phyloP scores from a whole-genome alignment of 2,888 invertebrate species.

The Lochmaea capreae region DNA sequence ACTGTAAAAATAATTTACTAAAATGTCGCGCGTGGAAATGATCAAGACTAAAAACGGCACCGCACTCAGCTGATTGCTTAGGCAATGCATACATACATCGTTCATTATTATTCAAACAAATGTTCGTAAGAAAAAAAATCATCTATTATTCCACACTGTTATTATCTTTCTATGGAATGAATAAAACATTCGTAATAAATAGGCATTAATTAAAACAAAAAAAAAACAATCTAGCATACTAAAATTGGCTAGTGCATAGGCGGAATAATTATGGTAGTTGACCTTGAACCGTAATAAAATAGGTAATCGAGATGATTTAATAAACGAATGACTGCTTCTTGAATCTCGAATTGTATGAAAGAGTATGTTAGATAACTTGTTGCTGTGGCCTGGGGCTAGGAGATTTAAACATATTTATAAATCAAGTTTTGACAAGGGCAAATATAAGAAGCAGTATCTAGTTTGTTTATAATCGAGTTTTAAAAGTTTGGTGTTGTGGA shows the following conservation, averaged over 20 bases:
- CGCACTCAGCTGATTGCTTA: background rate
- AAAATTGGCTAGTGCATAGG: constrained; percentile 28
- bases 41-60: background rate
- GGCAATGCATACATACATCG: background rate
- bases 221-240: constrained; percentile 20
- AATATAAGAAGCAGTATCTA: background rate
- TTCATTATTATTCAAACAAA: constrained; percentile 10
- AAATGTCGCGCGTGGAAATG: background rate
- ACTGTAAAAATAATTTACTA: background rate
- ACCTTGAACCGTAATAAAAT: constrained; percentile 31
- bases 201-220: constrained; percentile 12
- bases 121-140: background rate
- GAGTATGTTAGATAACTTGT: constrained; percentile 14
- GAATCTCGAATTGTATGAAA: constrained; percentile 12
- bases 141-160: constrained; percentile 9
- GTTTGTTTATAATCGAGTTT: no score
- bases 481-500: no score
- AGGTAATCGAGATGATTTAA: constrained; percentile 34
- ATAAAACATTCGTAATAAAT: constrained; percentile 12
- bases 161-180: constrained; percentile 7
- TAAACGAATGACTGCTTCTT: constrained; percentile 15
- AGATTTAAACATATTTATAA: background rate
- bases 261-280: constrained; percentile 23
- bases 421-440: background rate
- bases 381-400: background rate